These are phyloP conservation scores for Ectemnius cavifrons DNA, from an alignment of 2,888 invertebrate species.

Conservation along the genomic window DNA sequence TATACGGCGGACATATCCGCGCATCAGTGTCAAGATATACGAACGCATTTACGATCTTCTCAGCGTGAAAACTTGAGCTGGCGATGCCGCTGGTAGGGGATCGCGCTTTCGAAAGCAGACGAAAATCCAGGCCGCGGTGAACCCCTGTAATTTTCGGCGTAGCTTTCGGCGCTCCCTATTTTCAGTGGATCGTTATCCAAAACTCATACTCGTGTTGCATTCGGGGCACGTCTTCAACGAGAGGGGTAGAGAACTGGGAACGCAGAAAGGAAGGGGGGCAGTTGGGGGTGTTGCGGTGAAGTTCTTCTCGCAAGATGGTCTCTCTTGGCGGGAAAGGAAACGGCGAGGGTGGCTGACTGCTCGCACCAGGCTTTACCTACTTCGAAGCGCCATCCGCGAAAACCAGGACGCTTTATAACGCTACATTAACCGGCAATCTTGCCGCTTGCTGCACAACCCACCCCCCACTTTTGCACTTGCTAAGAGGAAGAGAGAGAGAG, in stretches of 20 bases:
- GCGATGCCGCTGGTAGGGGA: too few relatives aligned
- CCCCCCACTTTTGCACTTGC: constrained; percentile 12
- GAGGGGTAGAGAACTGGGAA: constrained; percentile 23
- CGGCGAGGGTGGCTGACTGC: too few relatives aligned
- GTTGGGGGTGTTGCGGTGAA: neutral
- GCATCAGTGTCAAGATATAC: too few relatives aligned
- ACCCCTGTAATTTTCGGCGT: neutral
- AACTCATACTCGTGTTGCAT: constrained; percentile 23
- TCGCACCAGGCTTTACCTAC: too few relatives aligned
- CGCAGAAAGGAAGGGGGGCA: constrained; percentile 23
- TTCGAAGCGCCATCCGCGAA: constrained; percentile 34
- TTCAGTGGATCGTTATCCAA: constrained; percentile 7
- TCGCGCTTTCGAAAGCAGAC: too few relatives aligned
- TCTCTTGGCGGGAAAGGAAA: too few relatives aligned
- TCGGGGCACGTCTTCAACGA: constrained; percentile 50
- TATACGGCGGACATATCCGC: too few relatives aligned
- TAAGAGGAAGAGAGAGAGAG: constrained; percentile 7
- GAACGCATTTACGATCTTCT: too few relatives aligned
- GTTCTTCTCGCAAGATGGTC: constrained; percentile 45
- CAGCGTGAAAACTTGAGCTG: too few relatives aligned
- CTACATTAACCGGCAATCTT: constrained; percentile 71
- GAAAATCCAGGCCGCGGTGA: too few relatives aligned
- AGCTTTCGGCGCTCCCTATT: neutral
- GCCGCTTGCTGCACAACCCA: constrained; percentile 51
- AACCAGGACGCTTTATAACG: constrained; percentile 63